Conservation (phyloP, 2,113 vertebrate genomes). For the Lagopus leucura region DNA sequence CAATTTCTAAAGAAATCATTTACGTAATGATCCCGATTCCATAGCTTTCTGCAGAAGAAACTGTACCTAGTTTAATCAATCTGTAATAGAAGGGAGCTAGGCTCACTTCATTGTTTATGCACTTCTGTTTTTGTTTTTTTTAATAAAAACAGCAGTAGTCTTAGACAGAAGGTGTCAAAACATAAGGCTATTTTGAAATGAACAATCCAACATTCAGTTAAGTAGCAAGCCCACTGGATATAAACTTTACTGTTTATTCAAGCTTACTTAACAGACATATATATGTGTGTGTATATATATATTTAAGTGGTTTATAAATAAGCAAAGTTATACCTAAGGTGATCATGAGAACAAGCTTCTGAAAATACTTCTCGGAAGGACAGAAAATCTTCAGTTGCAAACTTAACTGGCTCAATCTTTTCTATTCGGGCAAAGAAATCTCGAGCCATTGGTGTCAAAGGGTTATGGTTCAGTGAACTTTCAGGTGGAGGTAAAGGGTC, state of each 20-base stretch:
- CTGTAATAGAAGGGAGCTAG: background rate
- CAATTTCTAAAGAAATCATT: background rate
- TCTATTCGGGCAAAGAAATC: slow-evolving; percentile 89
- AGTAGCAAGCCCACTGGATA: background rate
- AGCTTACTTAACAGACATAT: background rate
- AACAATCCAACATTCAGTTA: background rate
- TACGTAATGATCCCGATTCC: background rate
- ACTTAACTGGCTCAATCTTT: slow-evolving; percentile 81
- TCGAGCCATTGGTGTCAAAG: slow-evolving; percentile 87
- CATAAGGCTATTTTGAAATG: background rate
- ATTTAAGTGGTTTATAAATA: slow-evolving; percentile 32
- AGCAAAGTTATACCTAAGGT: slow-evolving; percentile 87
- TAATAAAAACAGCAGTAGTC: background rate
- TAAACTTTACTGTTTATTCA: background rate
- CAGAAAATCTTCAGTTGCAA: slow-evolving; percentile 83
- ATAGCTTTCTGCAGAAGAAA: background rate
- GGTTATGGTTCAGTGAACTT: slow-evolving; percentile 82
- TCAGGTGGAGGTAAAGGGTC: slow-evolving; percentile 94
- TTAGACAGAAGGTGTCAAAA: background rate
- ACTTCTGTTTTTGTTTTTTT: background rate
- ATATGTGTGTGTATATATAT: background rate
- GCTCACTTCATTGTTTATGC: background rate
- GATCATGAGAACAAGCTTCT: slow-evolving; percentile 94
- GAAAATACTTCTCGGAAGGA: slow-evolving; percentile 88
- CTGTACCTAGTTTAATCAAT: background rate